Conservation (phyloP, 2,888 invertebrate species). For the Galerucella calmariensis region DNA sequence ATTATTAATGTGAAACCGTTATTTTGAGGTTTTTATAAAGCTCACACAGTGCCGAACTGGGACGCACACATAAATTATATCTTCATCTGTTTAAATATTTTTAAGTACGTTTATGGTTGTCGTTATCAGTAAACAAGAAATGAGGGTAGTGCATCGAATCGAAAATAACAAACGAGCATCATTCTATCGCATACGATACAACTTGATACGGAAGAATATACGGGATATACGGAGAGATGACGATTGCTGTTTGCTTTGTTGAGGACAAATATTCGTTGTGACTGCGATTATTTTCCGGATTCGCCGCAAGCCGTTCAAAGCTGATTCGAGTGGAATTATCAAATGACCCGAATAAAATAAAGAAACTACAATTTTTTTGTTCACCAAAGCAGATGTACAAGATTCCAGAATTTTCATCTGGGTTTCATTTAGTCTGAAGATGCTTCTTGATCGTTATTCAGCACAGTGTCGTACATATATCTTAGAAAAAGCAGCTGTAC, state of each 20-base stretch:
- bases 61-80: not conserved
- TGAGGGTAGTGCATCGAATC: slow-evolving; percentile 14
- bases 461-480: not conserved
- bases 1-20: too few relatives aligned
- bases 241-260: slow-evolving; percentile 9
- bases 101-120: not conserved
- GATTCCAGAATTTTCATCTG: not conserved
- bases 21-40: too few relatives aligned
- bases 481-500: too few relatives aligned
- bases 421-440: not conserved
- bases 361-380: slow-evolving; percentile 1
- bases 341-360: not conserved
- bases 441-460: not conserved
- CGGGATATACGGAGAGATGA: not conserved
- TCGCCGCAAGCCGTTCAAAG: slow-evolving; percentile 3
- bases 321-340: slow-evolving; percentile 8
- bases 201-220: not conserved
- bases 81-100: not conserved
- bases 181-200: slow-evolving; percentile 1
- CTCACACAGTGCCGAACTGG: too few relatives aligned
- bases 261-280: slow-evolving; percentile 3
- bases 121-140: slow-evolving; percentile 14
- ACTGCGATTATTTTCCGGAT: not conserved
- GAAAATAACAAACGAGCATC: slow-evolving; percentile 16
- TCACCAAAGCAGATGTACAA: not conserved